Percentiles rank a stretch among this genome's conserved stretches.
Conservation (phyloP, 2,888 invertebrate genomes). For the Fragum sueziense region DNA sequence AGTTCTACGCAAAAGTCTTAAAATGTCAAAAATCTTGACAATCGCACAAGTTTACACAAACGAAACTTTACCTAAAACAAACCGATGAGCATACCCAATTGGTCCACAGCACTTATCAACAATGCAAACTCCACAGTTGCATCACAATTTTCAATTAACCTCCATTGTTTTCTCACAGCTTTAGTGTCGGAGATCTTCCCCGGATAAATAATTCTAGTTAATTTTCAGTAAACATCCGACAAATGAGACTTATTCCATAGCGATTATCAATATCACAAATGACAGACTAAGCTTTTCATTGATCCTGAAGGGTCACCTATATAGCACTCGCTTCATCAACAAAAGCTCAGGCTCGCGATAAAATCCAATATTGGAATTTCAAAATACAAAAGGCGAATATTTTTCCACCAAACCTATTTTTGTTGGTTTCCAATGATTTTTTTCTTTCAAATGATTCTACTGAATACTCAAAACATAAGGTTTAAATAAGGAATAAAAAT, state of each 20-base stretch:
- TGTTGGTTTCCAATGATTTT: not conserved
- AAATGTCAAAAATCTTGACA: too few relatives aligned
- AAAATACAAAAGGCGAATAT: not conserved
- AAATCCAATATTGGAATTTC: not conserved
- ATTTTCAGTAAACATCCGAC: not conserved
- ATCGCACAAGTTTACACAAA: not conserved
- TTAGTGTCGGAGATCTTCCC: not conserved
- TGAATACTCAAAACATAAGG: not conserved
- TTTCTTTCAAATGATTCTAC: not conserved
- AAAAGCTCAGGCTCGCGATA: not conserved
- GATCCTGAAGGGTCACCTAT: slow-evolving; percentile 22
- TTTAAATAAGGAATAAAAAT: not conserved
- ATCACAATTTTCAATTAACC: not conserved
- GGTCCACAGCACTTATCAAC: not conserved
- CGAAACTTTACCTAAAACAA: not conserved
- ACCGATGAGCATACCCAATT: not conserved
- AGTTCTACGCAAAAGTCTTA: too few relatives aligned
- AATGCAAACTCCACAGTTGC: not conserved
- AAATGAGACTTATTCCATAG: slow-evolving; percentile 15
- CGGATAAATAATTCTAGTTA: slow-evolving; percentile 9
- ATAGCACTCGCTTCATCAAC: slow-evolving; percentile 10
- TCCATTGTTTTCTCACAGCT: not conserved
- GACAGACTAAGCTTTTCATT: slow-evolving; percentile 13
- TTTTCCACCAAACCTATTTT: not conserved
- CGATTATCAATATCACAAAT: slow-evolving; percentile 21